Base-by-base conservation (phyloP, 2,888 invertebrate genomes). In the Ormyrus labotus region DNA sequence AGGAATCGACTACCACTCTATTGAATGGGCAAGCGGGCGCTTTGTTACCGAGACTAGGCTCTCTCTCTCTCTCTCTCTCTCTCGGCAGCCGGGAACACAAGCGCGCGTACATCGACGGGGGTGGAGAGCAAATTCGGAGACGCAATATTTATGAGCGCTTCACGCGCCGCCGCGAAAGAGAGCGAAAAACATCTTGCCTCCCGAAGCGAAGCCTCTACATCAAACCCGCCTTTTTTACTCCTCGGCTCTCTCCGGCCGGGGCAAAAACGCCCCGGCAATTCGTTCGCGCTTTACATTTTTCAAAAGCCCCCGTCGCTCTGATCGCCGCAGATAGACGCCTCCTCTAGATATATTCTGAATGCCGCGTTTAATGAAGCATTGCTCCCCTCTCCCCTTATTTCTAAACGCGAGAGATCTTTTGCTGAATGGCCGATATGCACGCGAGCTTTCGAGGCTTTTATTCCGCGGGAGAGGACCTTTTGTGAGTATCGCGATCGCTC, bases 91-190 rank as follows among this genome's bases (percentile, higher is more conserved):
- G 19, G 19, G 19, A 19, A 19, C 19, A 19, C 19, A 19, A 19
- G 19, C 19, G 19, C 19, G 19, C 47, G 13, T n/a, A 48, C 55
- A 48, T 8, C n/a, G 34, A 64, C 11, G 61, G 19, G 63, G 60
- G 63, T 60, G 45, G 73, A 73, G 55, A 13, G 61, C 19, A 19
- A 19, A 19, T 19, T 13, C 81, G 82, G 82, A 84, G 82, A 78
- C 79, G 82, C 82, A 77, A 84, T 84, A 85, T 85, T 85, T 85
- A 85, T 83, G 83, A 83, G 80, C 81, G 83, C 73, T 84, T 83
- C 83, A 80, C 83, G 82, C 81, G 81, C 69, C 79, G 75, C 81
- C 82, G 80, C 10, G n/a, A 13, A 13, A 64, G 50, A 60, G 81
- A 82, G 81, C 60, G 63, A 76, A 76, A 81, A 76, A 72, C 61